Evolutionary conservation across 2,888 invertebrate species (phyloP).

Genomic region (Andrena camellia): DNA sequence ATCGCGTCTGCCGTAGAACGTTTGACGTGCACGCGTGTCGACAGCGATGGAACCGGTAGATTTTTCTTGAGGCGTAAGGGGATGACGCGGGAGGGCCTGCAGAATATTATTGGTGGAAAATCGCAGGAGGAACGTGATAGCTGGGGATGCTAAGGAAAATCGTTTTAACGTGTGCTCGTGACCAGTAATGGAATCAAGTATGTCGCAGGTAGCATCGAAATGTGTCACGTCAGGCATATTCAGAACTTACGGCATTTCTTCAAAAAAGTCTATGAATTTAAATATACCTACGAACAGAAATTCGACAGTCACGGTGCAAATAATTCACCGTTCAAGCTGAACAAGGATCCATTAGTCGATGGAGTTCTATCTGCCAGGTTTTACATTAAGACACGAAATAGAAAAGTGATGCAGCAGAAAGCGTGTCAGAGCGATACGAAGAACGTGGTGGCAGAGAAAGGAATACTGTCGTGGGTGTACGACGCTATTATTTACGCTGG

Average conservation of each 20-base stretch:
- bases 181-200: conserved; percentile 22
- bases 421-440: conserved; percentile 2
- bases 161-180: conserved; percentile 54
- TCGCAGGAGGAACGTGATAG: conserved; percentile 37
- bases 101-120: conserved; percentile 53
- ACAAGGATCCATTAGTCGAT: not conserved
- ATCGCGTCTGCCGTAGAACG: conserved; percentile 46
- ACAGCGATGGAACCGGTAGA: conserved; percentile 26
- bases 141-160: conserved; percentile 43
- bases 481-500: conserved; percentile 79
- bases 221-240: not conserved
- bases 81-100: conserved; percentile 18
- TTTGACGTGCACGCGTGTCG: conserved; percentile 54
- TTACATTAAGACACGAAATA: not conserved
- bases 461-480: conserved; percentile 56
- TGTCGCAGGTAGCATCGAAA: not conserved
- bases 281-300: no score
- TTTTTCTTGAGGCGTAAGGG: conserved; percentile 11
- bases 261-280: no score
- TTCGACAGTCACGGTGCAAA: not conserved
- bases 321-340: not conserved
- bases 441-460: conserved; percentile 38
- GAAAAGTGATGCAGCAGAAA: not conserved
- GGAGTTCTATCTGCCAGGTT: not conserved
- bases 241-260: no score